Evolutionary conservation across 2,797 vertebrate genomes (phyloP), one percentile per base, ranked within the genome.

Genomic region (Cossypha dichroa): DNA sequence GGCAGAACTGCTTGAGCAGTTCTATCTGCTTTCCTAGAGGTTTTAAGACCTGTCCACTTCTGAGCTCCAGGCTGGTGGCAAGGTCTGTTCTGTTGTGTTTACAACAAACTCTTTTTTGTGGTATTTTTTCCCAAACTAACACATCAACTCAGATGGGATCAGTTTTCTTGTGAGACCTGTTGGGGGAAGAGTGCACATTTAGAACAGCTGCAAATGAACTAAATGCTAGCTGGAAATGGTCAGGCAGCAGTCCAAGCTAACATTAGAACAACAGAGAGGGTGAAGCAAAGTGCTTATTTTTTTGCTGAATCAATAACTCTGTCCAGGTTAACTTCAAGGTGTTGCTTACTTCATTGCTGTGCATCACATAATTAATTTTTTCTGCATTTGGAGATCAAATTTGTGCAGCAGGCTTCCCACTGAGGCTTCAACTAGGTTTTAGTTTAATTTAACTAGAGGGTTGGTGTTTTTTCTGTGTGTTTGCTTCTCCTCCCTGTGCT

Each of bases 161-260:
- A 63, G 80, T 66, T 58, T 76, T 63, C 94, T 86, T 81, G 59
- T 85, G 89, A 69, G 88, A 91, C 45, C 67, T 13, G 3, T 40
- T 84, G 81, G 48, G 48, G 86, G 66, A 90, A 93, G 84, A 68
- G 58, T 7, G 36, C 6, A 13, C 58, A 59, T 90, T 96, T 64
- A 31, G 70, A 93, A 90, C 85, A 95, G 96, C 95, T 95, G 95
- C 84, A 96, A 93, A 90, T 63, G 85, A 96, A 91, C 88, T 88
- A 64, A 77, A 83, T 10, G 43, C 43, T 82, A 76, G 80, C 90
- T 66, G 79, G 86, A 86, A 96, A 83, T 69, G 74, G 59, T 89
- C 92, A 96, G 97, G 96, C 95, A 93, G 22, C 88, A 46, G 70
- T 97, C 97, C 97, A 97, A 86, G 77, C 7, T 77, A 83, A 82